phyloP scores from a whole-genome alignment of 2,113 vertebrate species.

The Amphiprion percula region DNA sequence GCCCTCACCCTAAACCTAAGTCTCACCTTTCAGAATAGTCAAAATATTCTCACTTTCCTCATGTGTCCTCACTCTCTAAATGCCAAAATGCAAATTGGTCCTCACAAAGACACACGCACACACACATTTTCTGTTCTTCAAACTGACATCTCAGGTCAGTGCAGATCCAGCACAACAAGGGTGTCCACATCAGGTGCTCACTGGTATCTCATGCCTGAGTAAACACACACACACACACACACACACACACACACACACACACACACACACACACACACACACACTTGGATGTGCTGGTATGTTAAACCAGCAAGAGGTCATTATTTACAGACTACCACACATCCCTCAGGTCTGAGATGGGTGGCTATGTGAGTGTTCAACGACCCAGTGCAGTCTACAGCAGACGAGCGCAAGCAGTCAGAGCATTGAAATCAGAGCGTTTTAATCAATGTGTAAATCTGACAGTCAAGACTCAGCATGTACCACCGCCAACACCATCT shows the following conservation, averaged over 20 bases:
- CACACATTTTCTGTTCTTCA: not conserved
- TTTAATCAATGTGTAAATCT: constrained; percentile 57
- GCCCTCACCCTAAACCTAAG: no score
- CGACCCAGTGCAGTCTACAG: constrained; percentile 2
- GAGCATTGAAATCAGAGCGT: constrained; percentile 20
- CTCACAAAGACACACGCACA: not conserved
- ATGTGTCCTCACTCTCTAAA: no score
- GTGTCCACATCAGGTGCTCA: constrained; percentile 60
- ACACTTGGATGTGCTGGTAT: constrained; percentile 11
- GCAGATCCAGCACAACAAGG: not conserved
- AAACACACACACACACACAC: constrained; percentile 10
- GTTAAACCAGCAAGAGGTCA: constrained; percentile 50
- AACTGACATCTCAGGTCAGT: constrained; percentile 27
- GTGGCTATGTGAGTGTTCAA: constrained; percentile 8
- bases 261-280: constrained; percentile 21
- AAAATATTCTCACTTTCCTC: no score
- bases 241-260: not conserved
- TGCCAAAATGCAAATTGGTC: not conserved
- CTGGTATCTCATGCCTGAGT: constrained; percentile 27
- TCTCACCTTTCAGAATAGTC: no score
- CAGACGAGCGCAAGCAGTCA: constrained; percentile 30
- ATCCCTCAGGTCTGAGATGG: constrained; percentile 48
- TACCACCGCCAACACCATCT: constrained; percentile 12
- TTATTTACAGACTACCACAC: constrained; percentile 68
- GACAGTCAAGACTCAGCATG: constrained; percentile 53